Evolutionary conservation across 2,888 invertebrate species (phyloP).

Genomic region (Patella depressa): DNA sequence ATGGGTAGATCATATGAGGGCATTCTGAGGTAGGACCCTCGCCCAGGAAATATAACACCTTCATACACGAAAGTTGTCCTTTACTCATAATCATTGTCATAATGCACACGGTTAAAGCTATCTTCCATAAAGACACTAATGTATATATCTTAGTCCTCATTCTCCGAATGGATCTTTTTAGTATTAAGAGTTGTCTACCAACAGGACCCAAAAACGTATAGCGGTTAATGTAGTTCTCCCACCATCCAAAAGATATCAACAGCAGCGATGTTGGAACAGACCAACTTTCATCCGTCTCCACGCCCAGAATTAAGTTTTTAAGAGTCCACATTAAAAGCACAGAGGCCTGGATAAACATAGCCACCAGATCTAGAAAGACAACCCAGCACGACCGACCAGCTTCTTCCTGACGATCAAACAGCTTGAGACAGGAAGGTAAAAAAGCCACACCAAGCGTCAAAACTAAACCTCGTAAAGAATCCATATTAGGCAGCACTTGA

Average conservation of each 20-base stretch:
- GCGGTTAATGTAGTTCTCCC: constrained; percentile 96
- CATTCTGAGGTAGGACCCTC: constrained; percentile 46
- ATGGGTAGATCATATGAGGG: constrained; percentile 46
- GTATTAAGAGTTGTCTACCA: constrained; percentile 72
- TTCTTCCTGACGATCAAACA: constrained; percentile 51
- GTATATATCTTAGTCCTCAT: constrained; percentile 92
- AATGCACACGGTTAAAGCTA: constrained; percentile 82
- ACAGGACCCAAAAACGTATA: constrained; percentile 81
- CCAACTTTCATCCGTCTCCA: constrained; percentile 68
- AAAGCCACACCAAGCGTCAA: constrained; percentile 95
- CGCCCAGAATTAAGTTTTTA: constrained; percentile 32
- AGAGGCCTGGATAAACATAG: constrained; percentile 51
- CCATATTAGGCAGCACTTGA: constrained; percentile 89
- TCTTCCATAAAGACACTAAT: constrained; percentile 93
- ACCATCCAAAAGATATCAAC: constrained; percentile 94
- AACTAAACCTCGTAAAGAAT: constrained; percentile 96
- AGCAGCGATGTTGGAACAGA: constrained; percentile 89
- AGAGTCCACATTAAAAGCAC: constrained; percentile 52
- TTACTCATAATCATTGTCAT: constrained; percentile 75
- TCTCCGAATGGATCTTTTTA: constrained; percentile 81
- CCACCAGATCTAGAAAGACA: constrained; percentile 42
- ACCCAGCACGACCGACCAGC: constrained; percentile 43
- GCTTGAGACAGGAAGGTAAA: constrained; percentile 79
- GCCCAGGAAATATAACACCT: constrained; percentile 47
- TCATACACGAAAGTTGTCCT: constrained; percentile 45